A percentile compares a stretch with the other conserved stretches of the same genome.
These are phyloP conservation scores for Salarias fasciatus DNA, from an alignment of 2,797 vertebrate genomes.

Conservation along the genomic window DNA sequence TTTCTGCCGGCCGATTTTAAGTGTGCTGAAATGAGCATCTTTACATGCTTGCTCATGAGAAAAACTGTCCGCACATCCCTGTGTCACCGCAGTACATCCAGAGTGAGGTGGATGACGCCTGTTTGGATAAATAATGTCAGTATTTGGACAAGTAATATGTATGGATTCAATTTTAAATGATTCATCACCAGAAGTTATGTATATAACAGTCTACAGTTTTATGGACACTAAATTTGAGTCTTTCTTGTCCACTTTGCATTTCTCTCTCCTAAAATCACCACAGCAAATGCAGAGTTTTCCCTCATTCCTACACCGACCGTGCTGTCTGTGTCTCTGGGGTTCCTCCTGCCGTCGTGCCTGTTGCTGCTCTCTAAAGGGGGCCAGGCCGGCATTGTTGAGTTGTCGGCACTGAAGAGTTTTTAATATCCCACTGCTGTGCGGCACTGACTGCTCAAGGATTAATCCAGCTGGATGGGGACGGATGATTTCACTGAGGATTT, in stretches of 20 bases:
- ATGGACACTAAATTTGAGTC: neutral
- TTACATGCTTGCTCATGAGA: neutral
- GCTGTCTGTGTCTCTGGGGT: neutral
- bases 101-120: no score
- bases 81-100: neutral
- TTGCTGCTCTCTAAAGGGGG: slow-evolving; percentile 3
- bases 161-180: no score
- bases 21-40: neutral
- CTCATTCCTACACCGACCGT: neutral
- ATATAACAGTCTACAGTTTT: no score
- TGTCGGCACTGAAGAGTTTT: slow-evolving; percentile 2
- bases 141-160: no score
- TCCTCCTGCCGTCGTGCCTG: neutral
- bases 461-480: no score
- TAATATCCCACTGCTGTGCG: slow-evolving; percentile 18
- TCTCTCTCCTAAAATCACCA: neutral
- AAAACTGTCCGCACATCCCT: neutral
- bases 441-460: slow-evolving; percentile 7
- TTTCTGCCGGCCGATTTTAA: slow-evolving; percentile 7
- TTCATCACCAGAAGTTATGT: no score
- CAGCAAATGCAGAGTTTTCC: neutral
- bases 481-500: no score
- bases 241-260: neutral
- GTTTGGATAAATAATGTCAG: no score
- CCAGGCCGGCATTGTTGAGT: slow-evolving; percentile 12